Conservation (phyloP, 1,140 invertebrate genomes). For the Sarcophaga bullata region DNA sequence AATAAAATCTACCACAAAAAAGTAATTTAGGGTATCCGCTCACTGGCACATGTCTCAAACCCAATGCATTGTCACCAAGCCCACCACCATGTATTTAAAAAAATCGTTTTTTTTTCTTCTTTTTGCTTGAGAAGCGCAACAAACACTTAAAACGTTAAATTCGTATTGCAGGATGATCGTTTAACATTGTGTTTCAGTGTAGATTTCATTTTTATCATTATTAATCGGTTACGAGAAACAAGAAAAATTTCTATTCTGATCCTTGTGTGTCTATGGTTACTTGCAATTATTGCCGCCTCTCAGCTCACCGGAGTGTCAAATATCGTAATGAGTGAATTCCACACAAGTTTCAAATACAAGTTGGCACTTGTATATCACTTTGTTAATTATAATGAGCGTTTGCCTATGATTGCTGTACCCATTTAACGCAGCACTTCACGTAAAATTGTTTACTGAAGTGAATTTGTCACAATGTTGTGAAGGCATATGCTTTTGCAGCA, state of each 20-base stretch:
- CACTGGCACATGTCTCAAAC: not conserved
- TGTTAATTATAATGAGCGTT: constrained; percentile 33
- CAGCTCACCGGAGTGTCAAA: not conserved
- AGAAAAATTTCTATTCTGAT: too few relatives aligned
- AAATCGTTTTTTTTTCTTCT: too few relatives aligned
- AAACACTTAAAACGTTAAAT: not conserved
- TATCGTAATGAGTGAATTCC: not conserved
- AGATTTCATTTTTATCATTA: not conserved
- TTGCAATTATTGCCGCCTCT: not conserved
- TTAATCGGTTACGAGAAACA: not conserved
- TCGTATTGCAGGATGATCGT: not conserved
- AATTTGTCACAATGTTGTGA: not conserved
- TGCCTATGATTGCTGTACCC: not conserved
- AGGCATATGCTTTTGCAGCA: not conserved
- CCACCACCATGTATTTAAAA: too few relatives aligned
- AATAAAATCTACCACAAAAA: not conserved
- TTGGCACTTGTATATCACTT: constrained; percentile 17
- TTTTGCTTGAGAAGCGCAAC: not conserved
- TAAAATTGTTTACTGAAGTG: not conserved
- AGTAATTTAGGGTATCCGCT: not conserved
- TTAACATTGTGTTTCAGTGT: not conserved
- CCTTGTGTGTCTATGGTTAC: not conserved
- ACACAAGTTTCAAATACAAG: not conserved
- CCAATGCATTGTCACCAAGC: too few relatives aligned
- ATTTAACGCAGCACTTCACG: not conserved